Evolutionary conservation across 1,140 invertebrate genomes (phyloP), one percentile per base, ranked within the genome.

Genomic region (Oedothorax gibbosus): DNA sequence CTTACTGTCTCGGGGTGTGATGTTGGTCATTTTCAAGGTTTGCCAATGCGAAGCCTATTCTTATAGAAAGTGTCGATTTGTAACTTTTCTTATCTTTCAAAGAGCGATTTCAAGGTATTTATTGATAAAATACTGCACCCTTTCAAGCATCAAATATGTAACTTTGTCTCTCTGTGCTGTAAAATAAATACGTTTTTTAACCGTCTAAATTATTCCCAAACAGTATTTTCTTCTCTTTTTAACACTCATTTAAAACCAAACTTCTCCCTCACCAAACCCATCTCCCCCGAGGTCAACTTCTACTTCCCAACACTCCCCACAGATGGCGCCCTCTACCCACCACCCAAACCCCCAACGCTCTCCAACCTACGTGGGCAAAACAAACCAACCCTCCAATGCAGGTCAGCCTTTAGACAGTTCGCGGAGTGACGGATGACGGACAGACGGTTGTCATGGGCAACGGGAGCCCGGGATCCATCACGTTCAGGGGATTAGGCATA

Each of bases 361-460:
- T 53, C 72, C 71, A 76, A 84, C 9, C 64, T 62, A 76, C 20
- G 81, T 84, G 81, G 81, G 62, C 20, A 82, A 76, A 84, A 54
- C 68, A 0, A 66, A 66, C 11, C 50, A 50, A 14, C 64, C 35
- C 15, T 14, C 14, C 51, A 76, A 84, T 84, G 81, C 81, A 84
- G 81, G 81, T 84, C 81, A 84, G 76, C 71, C 81, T 57, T 82
- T 82, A 79, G 80, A 84, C 81, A 84, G 81, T 72, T 84, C 50
- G 14, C 18, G 57, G 81, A 84, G 81, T 84, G 81, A 84, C 81
- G 81, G 57, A 84, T 84, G 81, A 84, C 81, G 81, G 81, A 84
- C 81, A 84, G 81, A 84, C 81, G 81, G 81, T 84, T 75, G 81
- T 84, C 81, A 84, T 71, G 81, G 81, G 81, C 81, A 84, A 84